A percentile compares a stretch with the other conserved stretches of the same genome.
Evolutionary conservation across 2,888 invertebrate genomes (phyloP).

Genomic region (Heliconius ismenius): DNA sequence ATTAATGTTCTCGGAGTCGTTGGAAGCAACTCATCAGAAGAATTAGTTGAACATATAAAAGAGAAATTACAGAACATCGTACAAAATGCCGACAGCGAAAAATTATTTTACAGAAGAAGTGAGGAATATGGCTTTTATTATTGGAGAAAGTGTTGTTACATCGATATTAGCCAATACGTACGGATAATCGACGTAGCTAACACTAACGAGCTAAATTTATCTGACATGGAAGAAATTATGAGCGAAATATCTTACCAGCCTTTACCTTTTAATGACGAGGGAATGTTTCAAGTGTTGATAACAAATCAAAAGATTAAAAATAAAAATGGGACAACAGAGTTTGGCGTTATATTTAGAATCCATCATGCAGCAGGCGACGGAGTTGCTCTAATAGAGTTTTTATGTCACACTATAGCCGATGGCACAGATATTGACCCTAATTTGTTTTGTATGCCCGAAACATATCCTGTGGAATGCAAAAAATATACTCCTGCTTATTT

Average conservation of each 20-base stretch:
- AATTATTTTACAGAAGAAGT: slow-evolving; percentile 70
- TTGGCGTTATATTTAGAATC: slow-evolving; percentile 77
- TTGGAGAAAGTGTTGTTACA: slow-evolving; percentile 65
- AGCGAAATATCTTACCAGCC: slow-evolving; percentile 63
- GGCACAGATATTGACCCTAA: slow-evolving; percentile 47
- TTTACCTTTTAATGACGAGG: slow-evolving; percentile 71
- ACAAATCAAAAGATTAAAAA: slow-evolving; percentile 55
- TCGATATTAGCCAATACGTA: slow-evolving; percentile 70
- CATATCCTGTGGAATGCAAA: slow-evolving; percentile 37
- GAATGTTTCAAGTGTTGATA: slow-evolving; percentile 79
- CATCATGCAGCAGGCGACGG: slow-evolving; percentile 82
- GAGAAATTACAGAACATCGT: slow-evolving; percentile 52
- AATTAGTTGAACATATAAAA: slow-evolving; percentile 53
- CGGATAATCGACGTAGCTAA: slow-evolving; percentile 63
- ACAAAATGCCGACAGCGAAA: slow-evolving; percentile 52
- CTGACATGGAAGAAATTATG: slow-evolving; percentile 63
- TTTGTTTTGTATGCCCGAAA: slow-evolving; percentile 50
- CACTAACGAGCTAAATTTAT: slow-evolving; percentile 50
- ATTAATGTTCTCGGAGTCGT: slow-evolving; percentile 76
- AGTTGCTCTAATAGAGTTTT: slow-evolving; percentile 72
- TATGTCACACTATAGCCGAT: slow-evolving; percentile 73
- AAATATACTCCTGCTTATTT: slow-evolving; percentile 46
- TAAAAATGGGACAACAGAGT: slow-evolving; percentile 48
- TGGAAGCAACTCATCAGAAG: slow-evolving; percentile 58
- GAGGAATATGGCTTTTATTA: slow-evolving; percentile 77